Evolutionary conservation across 2,888 invertebrate genomes (phyloP), one percentile per base, ranked within the genome.

Genomic region (Lasioglossum leucozonium): DNA sequence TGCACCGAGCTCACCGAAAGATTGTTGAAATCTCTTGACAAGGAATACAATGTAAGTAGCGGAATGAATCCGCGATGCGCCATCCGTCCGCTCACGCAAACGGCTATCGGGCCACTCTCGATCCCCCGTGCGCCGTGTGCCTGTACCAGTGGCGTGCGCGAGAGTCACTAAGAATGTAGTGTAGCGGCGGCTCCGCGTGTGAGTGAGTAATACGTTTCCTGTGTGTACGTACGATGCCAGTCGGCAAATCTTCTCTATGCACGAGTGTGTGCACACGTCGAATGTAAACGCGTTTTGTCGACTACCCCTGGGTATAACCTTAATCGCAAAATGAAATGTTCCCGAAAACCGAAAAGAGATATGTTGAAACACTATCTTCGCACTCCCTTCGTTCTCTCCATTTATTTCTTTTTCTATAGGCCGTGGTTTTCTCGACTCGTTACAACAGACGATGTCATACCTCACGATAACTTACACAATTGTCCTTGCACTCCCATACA

Each of bases 11-110:
- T 99, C 96, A 98, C 98, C 96, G 97, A 98, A 96, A 98, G 97
- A 97, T 97, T 99, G 97, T 97, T 98, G 96, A 97, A 98, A 97
- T 98, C 98, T 96, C 97, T 99, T 97, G 99, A 99, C 97, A 97
- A 97, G 96, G 98, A 98, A 96, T 98, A 99, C 97, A 98, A 99
- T 98, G 99, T 99, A 98, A 98, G 98, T 96, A 94, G 92, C 89
- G 91, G 91, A 86, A 90, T 88, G 87, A 90, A 91, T 86, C 91
- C 88, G 90, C 91, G 91, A 89, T 89, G 91, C 90, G 97, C 97
- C 95, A 97, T 97, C 93, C 97, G 96, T 96, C 96, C 96, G 96
- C 96, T 96, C 95, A 91, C 92, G 91, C 93, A 93, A 94, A 93
- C 94, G 94, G 93, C 94, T 93, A 92, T 93, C 93, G 91, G 91